Conservation (phyloP, 2,797 vertebrate species). For the Chrosomus eos region DNA sequence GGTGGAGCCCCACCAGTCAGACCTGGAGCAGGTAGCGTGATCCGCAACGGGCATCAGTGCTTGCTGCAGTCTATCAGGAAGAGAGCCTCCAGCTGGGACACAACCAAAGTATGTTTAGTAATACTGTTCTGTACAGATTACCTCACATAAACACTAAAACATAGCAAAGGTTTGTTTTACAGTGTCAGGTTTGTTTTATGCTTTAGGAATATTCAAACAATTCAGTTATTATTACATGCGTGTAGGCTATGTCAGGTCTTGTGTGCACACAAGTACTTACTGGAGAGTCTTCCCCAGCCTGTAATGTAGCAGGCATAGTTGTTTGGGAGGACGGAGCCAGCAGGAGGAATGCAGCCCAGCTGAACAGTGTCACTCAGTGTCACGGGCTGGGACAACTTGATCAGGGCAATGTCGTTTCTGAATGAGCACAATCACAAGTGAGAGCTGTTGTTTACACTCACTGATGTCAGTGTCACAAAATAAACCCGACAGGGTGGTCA, state of each 20-base stretch:
- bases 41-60: constrained; percentile 89
- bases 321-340: constrained; percentile 73
- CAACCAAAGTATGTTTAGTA: constrained; percentile 34
- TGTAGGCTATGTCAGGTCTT: neutral
- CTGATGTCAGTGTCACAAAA: neutral
- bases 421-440: constrained; percentile 11
- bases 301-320: constrained; percentile 81
- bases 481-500: neutral
- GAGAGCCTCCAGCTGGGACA: constrained; percentile 86
- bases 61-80: constrained; percentile 88
- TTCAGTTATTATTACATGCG: neutral
- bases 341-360: constrained; percentile 74
- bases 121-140: neutral
- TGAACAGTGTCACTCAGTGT: constrained; percentile 76
- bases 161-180: neutral
- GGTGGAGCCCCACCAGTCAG: constrained; percentile 84
- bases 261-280: constrained; percentile 64
- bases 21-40: constrained; percentile 80
- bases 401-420: constrained; percentile 81
- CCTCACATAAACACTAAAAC: neutral
- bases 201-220: neutral
- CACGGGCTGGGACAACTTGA: constrained; percentile 81
- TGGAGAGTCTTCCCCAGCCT: constrained; percentile 81
- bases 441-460: neutral
- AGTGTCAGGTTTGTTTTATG: neutral